Evolutionary conservation across 23 tunicate species (phyloP).

Genomic region (Aplidium turbinatum): DNA sequence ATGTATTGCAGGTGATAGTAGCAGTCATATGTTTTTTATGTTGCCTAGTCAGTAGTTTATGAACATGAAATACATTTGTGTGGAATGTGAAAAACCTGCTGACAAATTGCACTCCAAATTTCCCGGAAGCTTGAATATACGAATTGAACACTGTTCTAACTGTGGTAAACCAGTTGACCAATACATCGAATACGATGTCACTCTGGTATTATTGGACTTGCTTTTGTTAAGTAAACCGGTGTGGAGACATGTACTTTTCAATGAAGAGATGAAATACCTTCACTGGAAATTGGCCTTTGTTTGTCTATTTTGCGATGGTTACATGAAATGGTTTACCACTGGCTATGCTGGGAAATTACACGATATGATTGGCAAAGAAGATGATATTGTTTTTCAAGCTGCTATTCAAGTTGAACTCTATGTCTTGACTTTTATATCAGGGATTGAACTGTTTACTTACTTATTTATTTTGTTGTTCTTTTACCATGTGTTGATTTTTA

Average conservation of each 20-base stretch:
- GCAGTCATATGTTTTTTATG: neutral
- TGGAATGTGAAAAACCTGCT: slow-evolving; percentile 62
- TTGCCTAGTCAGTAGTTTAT: neutral
- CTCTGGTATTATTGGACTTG: slow-evolving; percentile 64
- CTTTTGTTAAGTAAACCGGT: slow-evolving; percentile 64
- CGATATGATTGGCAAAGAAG: slow-evolving; percentile 1
- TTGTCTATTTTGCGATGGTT: slow-evolving; percentile 88
- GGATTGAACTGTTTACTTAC: slow-evolving; percentile 46
- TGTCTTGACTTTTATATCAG: slow-evolving; percentile 58
- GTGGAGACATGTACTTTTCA: slow-evolving; percentile 75
- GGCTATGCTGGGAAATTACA: neutral
- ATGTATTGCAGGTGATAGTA: too few relatives aligned
- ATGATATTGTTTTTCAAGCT: slow-evolving; percentile 76
- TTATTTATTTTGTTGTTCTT: slow-evolving; percentile 13
- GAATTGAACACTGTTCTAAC: slow-evolving; percentile 81
- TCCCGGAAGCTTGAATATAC: slow-evolving; percentile 59
- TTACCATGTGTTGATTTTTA: neutral
- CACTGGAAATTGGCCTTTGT: slow-evolving; percentile 76
- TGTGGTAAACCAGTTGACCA: slow-evolving; percentile 79
- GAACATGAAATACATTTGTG: slow-evolving; percentile 33
- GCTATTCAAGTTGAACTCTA: slow-evolving; percentile 74
- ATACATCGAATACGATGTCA: slow-evolving; percentile 82
- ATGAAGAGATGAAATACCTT: slow-evolving; percentile 50
- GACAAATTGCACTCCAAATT: slow-evolving; percentile 57
- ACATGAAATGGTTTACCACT: slow-evolving; percentile 73